Evolutionary conservation across 2,113 vertebrate genomes (phyloP), one percentile per base, ranked within the genome.

Genomic region (Mus spicilegus): DNA sequence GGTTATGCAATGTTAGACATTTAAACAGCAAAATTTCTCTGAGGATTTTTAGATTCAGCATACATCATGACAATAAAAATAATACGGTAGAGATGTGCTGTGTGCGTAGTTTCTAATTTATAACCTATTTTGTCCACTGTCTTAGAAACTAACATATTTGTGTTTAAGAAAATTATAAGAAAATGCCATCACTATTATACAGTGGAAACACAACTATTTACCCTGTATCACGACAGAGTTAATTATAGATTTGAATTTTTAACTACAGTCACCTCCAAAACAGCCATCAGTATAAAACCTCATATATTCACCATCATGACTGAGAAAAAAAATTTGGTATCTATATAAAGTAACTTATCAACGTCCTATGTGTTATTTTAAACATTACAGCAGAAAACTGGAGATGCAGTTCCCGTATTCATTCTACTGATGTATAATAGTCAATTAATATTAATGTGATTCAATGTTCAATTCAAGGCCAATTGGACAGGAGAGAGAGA

Each of bases 1-100:
- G 67, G 65, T 94, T 75, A 46, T 88, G 85, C 94, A 97, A 88
- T 90, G 20, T 80, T 80, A 94, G 54, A 90, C 75, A 58, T 61
- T 39, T 33, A 89, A 91, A 93, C 3, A 95, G 39, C 61, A 82
- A 20, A 93, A 82, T 97, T 95, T 90, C 46, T 78, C 76, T 87
- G 8, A 65, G 36, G 42, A 90, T 87, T 96, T 96, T 87, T 61
- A 96, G 75, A 80, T 78, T 51, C 19, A 75, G 61, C 13, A 77
- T 20, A 33, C 69, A 69, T 92, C 4, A 70, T 87, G 91, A 78
- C 33, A 75, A 54, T 89, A 84, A 95, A 95, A 67, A 89, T 36
- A 87, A 65, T 39, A 72, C 24, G 8, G 80, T 65, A 51, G 12
- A 93, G 82, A 5, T 6, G 88, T 84, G 4, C 7, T 14, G 6